Base-by-base conservation (phyloP, 2,888 invertebrate genomes). In the Cheilosia scutellata region DNA sequence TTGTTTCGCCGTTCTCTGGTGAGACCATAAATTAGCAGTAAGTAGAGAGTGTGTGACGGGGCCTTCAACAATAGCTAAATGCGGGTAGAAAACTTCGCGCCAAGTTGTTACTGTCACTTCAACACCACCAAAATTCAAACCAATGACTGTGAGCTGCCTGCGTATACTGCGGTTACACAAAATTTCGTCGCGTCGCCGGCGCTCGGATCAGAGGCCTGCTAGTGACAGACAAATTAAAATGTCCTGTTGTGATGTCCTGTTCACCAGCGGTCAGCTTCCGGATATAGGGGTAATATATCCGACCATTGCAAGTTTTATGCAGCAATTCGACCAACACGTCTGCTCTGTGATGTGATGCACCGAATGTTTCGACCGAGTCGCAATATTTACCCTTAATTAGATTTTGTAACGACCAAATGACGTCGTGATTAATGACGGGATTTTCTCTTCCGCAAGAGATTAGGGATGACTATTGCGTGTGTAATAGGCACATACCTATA, bases 331-430 rank as follows among this genome's bases (percentile, higher is more conserved):
- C 62, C 62, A 62, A 47, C 80, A 63, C 80, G 63, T 53, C 70
- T 63, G 71, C 31, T 71, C 29, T 37, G 37, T 37, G 37, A 4
- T 60, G 51, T 62, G 83, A 86, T 86, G 86, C 86, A 86, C 60
- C 82, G 68, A 86, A 66, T 86, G 82, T 77, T 82, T 71, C 58
- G 82, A 77, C 84, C 31, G 71, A 86, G 80, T 88, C 82, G 82
- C 66, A 88, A 79, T 80, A 83, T 88, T 88, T 88, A 87, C 87
- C 88, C 88, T 87, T 88, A 88, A 88, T 88, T 88, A 88, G 87
- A 88, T 88, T 88, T 88, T 79, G 87, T 82, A 87, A 87, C 84
- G 87, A 83, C 88, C 88, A 88, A 88, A 87, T 88, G 88, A 88
- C 88, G 87, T 87, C 88, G 84, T 87, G 88, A 88, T 88, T 88